Percentiles rank a stretch among this genome's conserved stretches.
Evolutionary conservation across 2,888 invertebrate species (phyloP).

Genomic region (Lycaena phlaeas): DNA sequence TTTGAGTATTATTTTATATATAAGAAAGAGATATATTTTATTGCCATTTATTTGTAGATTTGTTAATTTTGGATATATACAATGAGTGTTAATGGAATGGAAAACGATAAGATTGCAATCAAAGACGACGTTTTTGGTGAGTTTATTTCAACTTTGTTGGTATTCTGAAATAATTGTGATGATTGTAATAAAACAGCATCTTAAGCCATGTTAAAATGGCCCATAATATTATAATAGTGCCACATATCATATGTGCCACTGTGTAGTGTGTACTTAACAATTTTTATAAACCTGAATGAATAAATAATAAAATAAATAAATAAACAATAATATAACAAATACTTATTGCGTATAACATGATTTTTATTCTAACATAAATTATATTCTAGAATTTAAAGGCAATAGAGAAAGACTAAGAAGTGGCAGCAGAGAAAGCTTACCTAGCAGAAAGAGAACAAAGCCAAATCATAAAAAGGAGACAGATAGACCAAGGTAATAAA

Average conservation of each 20-base stretch:
- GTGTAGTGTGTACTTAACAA: too few species aligned
- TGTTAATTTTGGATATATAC: neutral
- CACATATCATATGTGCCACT: too few species aligned
- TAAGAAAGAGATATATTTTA: too few species aligned
- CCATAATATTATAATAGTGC: too few species aligned
- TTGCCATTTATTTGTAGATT: conserved; percentile 5
- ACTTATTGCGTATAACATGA: neutral
- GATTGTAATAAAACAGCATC: too few species aligned
- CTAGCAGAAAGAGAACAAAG: conserved; percentile 42
- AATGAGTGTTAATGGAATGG: neutral
- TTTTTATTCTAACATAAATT: neutral
- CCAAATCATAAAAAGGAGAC: conserved; percentile 34
- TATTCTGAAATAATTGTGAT: too few species aligned
- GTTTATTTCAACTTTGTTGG: neutral
- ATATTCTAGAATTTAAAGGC: conserved; percentile 23
- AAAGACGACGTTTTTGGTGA: neutral
- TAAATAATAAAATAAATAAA: too few species aligned
- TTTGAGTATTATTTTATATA: too few species aligned
- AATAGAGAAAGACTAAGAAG: conserved; percentile 30
- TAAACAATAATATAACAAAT: too few species aligned
- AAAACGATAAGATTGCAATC: neutral
- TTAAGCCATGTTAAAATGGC: too few species aligned
- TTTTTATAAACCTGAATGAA: too few species aligned
- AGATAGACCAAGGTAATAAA: conserved; percentile 30
- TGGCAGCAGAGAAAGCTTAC: conserved; percentile 41